Percentiles rank a stretch among this genome's conserved stretches.
phyloP scores from a whole-genome alignment of 1,140 invertebrate genomes.

The Lycorma delicatula region DNA sequence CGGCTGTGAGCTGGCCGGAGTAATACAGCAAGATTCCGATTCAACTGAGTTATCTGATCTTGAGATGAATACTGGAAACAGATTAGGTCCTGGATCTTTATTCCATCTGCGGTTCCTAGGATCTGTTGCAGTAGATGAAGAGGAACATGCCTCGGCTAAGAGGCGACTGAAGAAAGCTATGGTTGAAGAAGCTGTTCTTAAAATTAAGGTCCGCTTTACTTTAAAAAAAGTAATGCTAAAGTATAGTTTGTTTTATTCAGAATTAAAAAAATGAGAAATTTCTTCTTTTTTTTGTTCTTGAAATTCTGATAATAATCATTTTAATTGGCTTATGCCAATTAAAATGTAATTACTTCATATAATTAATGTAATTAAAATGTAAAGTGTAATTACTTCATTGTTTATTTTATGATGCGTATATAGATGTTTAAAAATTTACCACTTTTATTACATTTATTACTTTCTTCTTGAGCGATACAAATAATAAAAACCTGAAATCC shows the following conservation, averaged over 20 bases:
- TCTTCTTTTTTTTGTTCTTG: background rate
- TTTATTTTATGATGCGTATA: too few relatives aligned
- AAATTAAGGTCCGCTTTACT: constrained; percentile 76
- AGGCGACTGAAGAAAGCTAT: constrained; percentile 79
- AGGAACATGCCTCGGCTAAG: constrained; percentile 55
- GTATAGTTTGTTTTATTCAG: background rate
- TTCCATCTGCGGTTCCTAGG: constrained; percentile 75
- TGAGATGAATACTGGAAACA: constrained; percentile 23
- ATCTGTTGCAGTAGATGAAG: constrained; percentile 76
- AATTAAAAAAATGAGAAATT: background rate
- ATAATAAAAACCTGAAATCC: too few relatives aligned
- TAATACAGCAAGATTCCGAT: constrained; percentile 26
- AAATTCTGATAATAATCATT: too few relatives aligned
- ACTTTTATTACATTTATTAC: too few relatives aligned
- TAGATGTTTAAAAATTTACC: too few relatives aligned
- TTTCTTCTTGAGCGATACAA: too few relatives aligned
- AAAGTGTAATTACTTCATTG: too few relatives aligned
- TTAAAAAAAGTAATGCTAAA: too few relatives aligned
- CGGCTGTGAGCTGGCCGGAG: constrained; percentile 39
- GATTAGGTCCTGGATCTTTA: constrained; percentile 52
- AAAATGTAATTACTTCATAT: too few relatives aligned
- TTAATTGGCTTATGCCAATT: too few relatives aligned
- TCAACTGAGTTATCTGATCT: constrained; percentile 38
- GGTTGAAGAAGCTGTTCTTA: constrained; percentile 93
- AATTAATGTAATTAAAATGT: too few relatives aligned